These are phyloP conservation scores for Indri indri DNA, from an alignment of 2,113 vertebrate genomes.

Conservation along the genomic window DNA sequence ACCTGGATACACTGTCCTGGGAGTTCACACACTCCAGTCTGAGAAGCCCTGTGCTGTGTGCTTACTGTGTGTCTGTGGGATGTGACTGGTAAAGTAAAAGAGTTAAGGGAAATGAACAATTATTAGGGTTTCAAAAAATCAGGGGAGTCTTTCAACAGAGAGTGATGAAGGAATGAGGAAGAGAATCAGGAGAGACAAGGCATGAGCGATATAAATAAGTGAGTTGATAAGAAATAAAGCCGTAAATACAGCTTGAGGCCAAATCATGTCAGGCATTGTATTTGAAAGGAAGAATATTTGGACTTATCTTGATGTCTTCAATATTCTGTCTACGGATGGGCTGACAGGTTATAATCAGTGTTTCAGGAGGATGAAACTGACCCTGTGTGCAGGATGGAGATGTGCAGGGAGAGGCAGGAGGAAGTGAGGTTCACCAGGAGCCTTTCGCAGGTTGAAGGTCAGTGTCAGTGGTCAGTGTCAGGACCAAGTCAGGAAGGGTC, in stretches of 20 bases:
- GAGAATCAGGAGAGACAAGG: neutral
- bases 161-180: neutral
- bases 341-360: neutral
- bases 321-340: neutral
- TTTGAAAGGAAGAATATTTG: neutral
- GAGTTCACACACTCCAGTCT: rapidly evolving
- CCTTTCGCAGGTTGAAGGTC: neutral
- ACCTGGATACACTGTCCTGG: neutral
- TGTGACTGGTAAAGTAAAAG: neutral
- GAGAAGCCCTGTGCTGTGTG: neutral
- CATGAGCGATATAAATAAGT: neutral
- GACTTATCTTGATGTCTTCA: neutral
- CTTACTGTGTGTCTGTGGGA: neutral
- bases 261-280: neutral
- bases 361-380: neutral
- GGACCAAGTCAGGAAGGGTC: neutral
- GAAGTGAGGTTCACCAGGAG: neutral
- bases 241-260: neutral
- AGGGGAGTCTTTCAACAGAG: neutral
- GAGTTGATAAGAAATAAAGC: neutral
- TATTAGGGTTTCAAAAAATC: neutral
- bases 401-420: neutral
- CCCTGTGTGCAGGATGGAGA: neutral
- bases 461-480: neutral
- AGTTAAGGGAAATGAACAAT: neutral